Base-by-base conservation (phyloP, 2,797 vertebrate genomes). In the Alcedo atthis region DNA sequence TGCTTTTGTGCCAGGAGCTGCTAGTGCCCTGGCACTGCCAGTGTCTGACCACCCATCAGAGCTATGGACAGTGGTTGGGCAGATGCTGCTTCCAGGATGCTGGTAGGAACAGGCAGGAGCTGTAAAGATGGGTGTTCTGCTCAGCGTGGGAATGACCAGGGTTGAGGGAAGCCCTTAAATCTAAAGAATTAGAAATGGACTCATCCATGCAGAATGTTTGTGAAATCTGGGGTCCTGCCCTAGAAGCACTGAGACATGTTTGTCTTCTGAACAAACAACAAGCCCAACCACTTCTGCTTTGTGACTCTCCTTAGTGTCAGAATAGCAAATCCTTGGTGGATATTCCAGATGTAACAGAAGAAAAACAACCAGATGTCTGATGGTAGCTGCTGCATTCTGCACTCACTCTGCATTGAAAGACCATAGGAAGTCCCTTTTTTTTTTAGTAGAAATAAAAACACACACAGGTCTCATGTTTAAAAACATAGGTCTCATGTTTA, bases 1-100 rank as follows among this genome's bases (percentile, higher is more conserved):
- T 54, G 62, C 33, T 82, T 61, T 73, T 25, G 75, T n/a, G 49
- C 20, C 4, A 2, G 18, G 37, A 81, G 26, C 30, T 62, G 28
- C 46, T 35, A 7, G 21, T 1, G 3, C 35, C 40, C 37, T 2
- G 3, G 45, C 17, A 46, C 7, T 0, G 0, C 16, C 42, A 69
- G 35, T 4, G 0, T 14, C 54, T 21, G 59, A 3, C 20, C 28
- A 54, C 9, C 6, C 10, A 40, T 40, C 37, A 40, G 37, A 10
- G 24, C 71, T 82, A 24, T 10, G 2, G 24, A 24, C 24, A 71
- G 28, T 76, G 22, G 12, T 1, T 53, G 43, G 46, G 58, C 15
- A 83, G 54, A 12, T 48, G n/a, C 5, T 1, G 5, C 67, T 51
- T 54, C 45, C 63, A 61, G 63, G 55, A 48, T 16, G 5, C 14